Conservation (phyloP, 2,888 invertebrate genomes). For the Toxonevra muliebris region DNA sequence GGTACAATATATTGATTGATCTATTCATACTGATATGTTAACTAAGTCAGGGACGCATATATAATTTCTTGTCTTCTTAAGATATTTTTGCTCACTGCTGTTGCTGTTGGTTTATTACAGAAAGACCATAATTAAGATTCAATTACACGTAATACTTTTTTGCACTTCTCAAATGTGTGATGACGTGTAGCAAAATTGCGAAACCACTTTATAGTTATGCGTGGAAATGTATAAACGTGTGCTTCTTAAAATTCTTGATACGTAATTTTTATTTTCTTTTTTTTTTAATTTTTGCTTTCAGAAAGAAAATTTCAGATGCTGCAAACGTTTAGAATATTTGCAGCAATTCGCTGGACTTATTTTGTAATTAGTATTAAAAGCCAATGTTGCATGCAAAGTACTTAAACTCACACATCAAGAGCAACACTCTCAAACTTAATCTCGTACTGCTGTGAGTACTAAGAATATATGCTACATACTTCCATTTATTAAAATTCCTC, state of each 20-base stretch:
- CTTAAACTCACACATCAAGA: not conserved
- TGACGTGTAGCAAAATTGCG: conserved; percentile 32
- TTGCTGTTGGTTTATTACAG: not conserved
- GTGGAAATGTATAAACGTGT: not conserved
- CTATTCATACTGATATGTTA: not conserved
- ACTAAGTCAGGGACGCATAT: not conserved
- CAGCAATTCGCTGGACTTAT: conserved; percentile 32
- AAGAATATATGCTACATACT: no score
- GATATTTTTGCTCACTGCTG: no score
- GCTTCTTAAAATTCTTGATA: no score
- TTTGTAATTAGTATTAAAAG: conserved; percentile 36
- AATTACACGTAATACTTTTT: conserved; percentile 36
- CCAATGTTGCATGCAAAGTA: conserved; percentile 2
- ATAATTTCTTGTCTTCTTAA: not conserved
- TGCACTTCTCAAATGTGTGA: conserved; percentile 33
- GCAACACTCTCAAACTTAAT: no score
- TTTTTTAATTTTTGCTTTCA: no score
- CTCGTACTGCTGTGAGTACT: no score
- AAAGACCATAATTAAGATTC: conserved; percentile 38
- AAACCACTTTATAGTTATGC: not conserved
- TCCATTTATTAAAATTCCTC: no score
- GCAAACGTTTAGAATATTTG: conserved; percentile 3
- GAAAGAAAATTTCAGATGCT: conserved; percentile 23
- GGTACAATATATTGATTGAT: not conserved
- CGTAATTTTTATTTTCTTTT: no score